phyloP scores from a whole-genome alignment of 2,888 invertebrate species.

The Papilio gigon region DNA sequence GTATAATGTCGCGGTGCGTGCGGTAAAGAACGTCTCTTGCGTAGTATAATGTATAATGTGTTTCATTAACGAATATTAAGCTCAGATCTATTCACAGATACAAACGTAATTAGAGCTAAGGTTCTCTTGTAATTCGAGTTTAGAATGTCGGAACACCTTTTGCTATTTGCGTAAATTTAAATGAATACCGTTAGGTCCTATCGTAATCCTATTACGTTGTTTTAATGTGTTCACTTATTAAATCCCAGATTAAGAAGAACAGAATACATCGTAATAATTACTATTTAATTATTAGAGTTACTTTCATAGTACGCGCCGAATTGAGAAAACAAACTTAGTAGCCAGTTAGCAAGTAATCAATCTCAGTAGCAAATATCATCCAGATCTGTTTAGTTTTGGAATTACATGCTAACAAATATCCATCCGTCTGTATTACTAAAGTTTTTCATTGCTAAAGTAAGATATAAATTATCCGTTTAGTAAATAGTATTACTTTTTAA shows the following conservation, averaged over 20 bases:
- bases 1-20: constrained; percentile 15
- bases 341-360: too few relatives aligned
- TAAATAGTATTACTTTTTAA: too few relatives aligned
- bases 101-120: constrained; percentile 47
- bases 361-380: too few relatives aligned
- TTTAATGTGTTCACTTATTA: not conserved
- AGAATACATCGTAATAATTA: not conserved
- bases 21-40: constrained; percentile 4
- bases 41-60: not conserved
- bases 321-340: too few relatives aligned
- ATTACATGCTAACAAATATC: too few relatives aligned
- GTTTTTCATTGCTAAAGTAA: too few relatives aligned
- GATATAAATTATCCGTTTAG: too few relatives aligned
- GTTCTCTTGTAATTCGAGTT: constrained; percentile 45
- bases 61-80: constrained; percentile 35
- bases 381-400: too few relatives aligned
- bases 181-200: constrained; percentile 47
- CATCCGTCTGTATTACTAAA: too few relatives aligned
- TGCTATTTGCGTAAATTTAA: constrained; percentile 52
- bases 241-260: not conserved
- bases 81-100: constrained; percentile 41
- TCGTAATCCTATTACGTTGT: constrained; percentile 42
- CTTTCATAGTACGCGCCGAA: too few relatives aligned
- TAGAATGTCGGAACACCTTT: constrained; percentile 46
- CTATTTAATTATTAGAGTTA: too few relatives aligned